These are phyloP conservation scores for Augiades crinisus DNA, from an alignment of 2,888 invertebrate species.

Conservation along the genomic window DNA sequence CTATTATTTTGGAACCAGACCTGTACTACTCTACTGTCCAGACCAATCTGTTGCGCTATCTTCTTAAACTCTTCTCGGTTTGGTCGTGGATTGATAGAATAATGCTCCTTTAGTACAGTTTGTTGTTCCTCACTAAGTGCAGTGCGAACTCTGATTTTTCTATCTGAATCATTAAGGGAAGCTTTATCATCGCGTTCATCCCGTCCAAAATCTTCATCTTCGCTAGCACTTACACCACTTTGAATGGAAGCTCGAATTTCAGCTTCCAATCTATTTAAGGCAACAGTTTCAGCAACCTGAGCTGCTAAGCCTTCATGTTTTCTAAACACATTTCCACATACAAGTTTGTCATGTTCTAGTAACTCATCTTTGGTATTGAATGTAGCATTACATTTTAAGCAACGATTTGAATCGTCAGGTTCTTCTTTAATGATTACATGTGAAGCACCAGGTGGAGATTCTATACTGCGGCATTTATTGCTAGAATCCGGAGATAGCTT, in stretches of 20 bases:
- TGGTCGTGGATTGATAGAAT: constrained; percentile 94
- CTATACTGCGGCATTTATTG: constrained; percentile 64
- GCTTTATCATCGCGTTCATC: constrained; percentile 78
- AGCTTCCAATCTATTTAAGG: constrained; percentile 75
- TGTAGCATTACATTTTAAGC: constrained; percentile 80
- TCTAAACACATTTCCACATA: constrained; percentile 79
- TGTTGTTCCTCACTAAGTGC: constrained; percentile 97
- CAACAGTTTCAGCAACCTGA: constrained; percentile 86
- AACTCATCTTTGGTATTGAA: constrained; percentile 82
- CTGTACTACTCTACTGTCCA: constrained; percentile 91
- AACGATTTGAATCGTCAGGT: constrained; percentile 69
- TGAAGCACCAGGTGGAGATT: constrained; percentile 51
- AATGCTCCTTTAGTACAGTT: constrained; percentile 93
- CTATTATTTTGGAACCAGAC: constrained; percentile 99
- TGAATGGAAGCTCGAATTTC: constrained; percentile 75
- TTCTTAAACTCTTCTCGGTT: constrained; percentile 95
- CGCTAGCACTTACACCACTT: constrained; percentile 80
- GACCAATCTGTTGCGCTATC: constrained; percentile 90
- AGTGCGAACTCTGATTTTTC: constrained; percentile 95
- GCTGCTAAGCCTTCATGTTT: constrained; percentile 89
- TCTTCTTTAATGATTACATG: constrained; percentile 61
- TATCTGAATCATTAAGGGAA: constrained; percentile 82
- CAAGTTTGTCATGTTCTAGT: constrained; percentile 87
- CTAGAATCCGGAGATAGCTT: constrained; percentile 82
- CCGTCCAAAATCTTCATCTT: constrained; percentile 82